Evolutionary conservation across 2,797 vertebrate genomes (phyloP), one percentile per base, ranked within the genome.

Genomic region (Acrossocheilus wenchowensis): DNA sequence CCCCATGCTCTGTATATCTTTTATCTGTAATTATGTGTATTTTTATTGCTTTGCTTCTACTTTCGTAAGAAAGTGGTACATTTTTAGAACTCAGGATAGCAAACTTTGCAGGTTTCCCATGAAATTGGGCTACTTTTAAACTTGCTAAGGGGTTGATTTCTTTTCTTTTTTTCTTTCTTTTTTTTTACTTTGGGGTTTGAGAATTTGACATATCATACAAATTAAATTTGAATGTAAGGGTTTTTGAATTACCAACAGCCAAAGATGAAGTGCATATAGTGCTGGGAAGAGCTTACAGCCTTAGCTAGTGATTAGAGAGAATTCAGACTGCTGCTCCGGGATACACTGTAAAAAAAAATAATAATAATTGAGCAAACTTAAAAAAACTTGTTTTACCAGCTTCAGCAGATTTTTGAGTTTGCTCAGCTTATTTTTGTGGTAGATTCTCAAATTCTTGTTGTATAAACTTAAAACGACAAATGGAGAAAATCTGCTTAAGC

Each of bases 151-250:
- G n/a, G 5, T 30, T 64, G 57, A 62, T 72, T 43, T 15, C 45
- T 45, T n/a, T 73, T n/a, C 26, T 73, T 72, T 73, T 73, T 72
- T n/a, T 43, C 43, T 23, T 72, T 23, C 43, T 43, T 72, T 72
- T 73, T 45, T 73, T 45, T 73, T 73, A 17, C 26, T 30, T 12
- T 30, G 23, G 2, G 1, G 12, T 73, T 45, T 45, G 23, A 73
- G 26, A 26, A 11, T 54, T 78, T 36, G 19, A 78, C 34, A n/a
- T 57, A 52, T 48, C 0, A 1, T 30, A 77, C 30, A 54, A 36
- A 34, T 52, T 36, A 36, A 3, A 75, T 52, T 50, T 21, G 9
- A 34, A 54, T 54, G 17, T 77, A 54, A 54, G 26, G 17, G 45
- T 30, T 52, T 77, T 36, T 54, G 9, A 36, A 54, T 77, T 54